Percentiles rank a stretch among this genome's conserved stretches.
Evolutionary conservation across 1,140 invertebrate species (phyloP).

Genomic region (Hestina assimilis): DNA sequence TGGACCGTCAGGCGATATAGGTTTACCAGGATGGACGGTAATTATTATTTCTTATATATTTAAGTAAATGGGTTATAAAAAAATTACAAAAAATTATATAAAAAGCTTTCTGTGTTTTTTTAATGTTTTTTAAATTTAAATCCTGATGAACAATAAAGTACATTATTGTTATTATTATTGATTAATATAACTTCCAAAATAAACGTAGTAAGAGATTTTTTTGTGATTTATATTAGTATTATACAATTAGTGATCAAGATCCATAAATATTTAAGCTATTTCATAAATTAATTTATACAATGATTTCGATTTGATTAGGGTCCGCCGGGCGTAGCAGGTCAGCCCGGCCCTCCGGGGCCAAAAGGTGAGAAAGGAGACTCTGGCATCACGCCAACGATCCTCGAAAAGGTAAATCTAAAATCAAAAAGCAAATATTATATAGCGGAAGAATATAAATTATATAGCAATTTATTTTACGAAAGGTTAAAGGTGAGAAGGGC

Average conservation of each 20-base stretch:
- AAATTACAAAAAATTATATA: no score
- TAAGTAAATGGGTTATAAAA: no score
- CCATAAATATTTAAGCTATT: no score
- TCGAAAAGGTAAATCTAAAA: constrained; percentile 57
- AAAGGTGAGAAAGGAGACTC: constrained; percentile 89
- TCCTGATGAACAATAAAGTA: no score
- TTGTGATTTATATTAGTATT: no score
- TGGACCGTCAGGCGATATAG: constrained; percentile 83
- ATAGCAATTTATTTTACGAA: constrained; percentile 18
- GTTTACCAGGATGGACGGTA: constrained; percentile 88
- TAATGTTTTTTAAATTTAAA: no score
- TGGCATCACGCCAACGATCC: constrained; percentile 47
- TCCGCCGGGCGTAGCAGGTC: constrained; percentile 83
- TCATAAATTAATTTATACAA: no score
- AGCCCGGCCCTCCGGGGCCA: constrained; percentile 78
- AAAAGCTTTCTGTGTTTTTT: no score
- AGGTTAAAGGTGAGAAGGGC: constrained; percentile 83
- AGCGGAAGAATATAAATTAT: constrained; percentile 1
- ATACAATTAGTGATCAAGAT: no score
- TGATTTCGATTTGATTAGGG: constrained; percentile 76
- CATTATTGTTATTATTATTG: not conserved
- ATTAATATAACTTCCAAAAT: not conserved
- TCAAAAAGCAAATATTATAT: constrained; percentile 3
- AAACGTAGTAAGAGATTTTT: no score
- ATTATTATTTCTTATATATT: no score